Evolutionary conservation across 2,797 vertebrate genomes (phyloP).

Genomic region (Peromyscus melanophrys): DNA sequence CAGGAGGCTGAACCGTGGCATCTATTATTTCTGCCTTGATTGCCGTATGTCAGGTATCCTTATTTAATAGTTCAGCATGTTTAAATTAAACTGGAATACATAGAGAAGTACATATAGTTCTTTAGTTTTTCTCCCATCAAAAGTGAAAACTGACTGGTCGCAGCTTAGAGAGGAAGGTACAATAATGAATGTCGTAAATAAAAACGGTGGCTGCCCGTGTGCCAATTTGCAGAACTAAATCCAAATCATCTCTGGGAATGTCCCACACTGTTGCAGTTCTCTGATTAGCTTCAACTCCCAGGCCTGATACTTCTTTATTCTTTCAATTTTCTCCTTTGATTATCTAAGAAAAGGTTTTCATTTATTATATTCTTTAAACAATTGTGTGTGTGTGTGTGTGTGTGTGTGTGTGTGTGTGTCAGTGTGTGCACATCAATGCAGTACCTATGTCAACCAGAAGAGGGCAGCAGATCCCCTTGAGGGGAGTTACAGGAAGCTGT

Average conservation of each 20-base stretch:
- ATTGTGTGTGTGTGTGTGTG: neutral
- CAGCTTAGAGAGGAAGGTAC: neutral
- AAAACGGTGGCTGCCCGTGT: neutral
- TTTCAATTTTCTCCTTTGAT: slow-evolving; percentile 50
- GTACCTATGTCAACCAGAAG: neutral
- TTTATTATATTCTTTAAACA: neutral
- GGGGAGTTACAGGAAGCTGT: neutral
- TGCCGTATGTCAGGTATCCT: neutral
- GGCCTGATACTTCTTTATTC: neutral
- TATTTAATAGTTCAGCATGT: neutral
- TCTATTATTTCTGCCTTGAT: neutral
- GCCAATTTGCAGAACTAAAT: slow-evolving; percentile 60
- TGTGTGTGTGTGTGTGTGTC: neutral
- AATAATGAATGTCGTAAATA: neutral
- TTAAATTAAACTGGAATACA: neutral
- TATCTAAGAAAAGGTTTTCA: neutral
- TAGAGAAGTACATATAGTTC: neutral
- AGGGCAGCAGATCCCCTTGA: neutral
- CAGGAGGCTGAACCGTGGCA: neutral
- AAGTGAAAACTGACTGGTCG: neutral
- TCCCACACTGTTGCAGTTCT: slow-evolving; percentile 38
- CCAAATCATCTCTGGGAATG: slow-evolving; percentile 61
- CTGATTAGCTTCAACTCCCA: neutral
- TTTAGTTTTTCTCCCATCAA: neutral
- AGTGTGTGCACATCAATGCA: neutral